Conservation (phyloP, 2,888 invertebrate species). For the Eilema griseolum region DNA sequence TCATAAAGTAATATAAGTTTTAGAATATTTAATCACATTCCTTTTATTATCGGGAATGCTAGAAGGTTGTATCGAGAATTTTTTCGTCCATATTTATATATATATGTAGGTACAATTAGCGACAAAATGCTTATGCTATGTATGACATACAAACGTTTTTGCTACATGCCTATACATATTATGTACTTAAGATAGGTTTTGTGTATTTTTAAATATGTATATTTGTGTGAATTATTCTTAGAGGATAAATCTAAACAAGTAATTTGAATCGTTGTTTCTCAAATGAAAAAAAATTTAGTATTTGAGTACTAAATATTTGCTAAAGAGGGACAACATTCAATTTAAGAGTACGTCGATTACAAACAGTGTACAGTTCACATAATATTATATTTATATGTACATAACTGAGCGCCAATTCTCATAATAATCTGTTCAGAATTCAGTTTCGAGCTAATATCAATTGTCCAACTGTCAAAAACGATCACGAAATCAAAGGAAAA, state of each 20-base stretch:
- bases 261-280: neutral
- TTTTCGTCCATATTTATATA: conserved; percentile 38
- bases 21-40: conserved; percentile 53
- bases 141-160: conserved; percentile 8
- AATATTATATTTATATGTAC: conserved; percentile 9
- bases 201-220: conserved; percentile 10
- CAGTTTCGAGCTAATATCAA: too few species aligned
- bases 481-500: neutral
- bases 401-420: too few species aligned
- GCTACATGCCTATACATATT: conserved; percentile 7
- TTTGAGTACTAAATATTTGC: neutral
- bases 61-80: conserved; percentile 41
- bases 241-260: neutral
- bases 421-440: too few species aligned
- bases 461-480: too few species aligned
- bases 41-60: conserved; percentile 40
- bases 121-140: conserved; percentile 16
- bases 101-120: conserved; percentile 17
- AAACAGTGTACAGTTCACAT: conserved; percentile 14
- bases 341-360: conserved; percentile 4
- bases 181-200: conserved; percentile 7
- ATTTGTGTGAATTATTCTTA: conserved; percentile 6
- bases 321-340: conserved; percentile 1
- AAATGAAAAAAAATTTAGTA: neutral
- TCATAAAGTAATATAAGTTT: conserved; percentile 49